Percentiles rank a stretch among this genome's conserved stretches.
These are phyloP conservation scores for Macrostomum lignano DNA, from an alignment of 1,140 invertebrate genomes.

Conservation along the genomic window DNA sequence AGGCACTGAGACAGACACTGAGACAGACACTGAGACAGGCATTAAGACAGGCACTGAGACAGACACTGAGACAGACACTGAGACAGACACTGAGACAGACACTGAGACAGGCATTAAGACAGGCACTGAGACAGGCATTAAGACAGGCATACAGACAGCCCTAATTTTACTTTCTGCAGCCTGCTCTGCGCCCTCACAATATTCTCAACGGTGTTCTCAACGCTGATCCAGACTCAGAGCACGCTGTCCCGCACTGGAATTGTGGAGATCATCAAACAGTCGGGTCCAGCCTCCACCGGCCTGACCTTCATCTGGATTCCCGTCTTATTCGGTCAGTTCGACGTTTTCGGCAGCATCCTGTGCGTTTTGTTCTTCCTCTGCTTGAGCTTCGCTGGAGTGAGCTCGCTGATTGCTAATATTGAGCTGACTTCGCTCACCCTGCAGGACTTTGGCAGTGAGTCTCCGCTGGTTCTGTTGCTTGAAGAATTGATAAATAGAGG, in stretches of 20 bases:
- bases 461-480: constrained; percentile 7
- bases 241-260: constrained; percentile 10
- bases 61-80: too few species aligned
- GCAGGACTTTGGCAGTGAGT: constrained; percentile 12
- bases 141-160: too few species aligned
- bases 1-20: too few species aligned
- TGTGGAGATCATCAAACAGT: constrained; percentile 12
- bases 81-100: too few species aligned
- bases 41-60: too few species aligned
- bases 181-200: constrained; percentile 13
- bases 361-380: constrained; percentile 14
- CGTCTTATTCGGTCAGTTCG: constrained; percentile 14
- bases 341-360: constrained; percentile 12
- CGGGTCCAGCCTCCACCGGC: constrained; percentile 13
- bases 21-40: too few species aligned
- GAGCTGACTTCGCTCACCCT: constrained; percentile 14
- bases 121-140: too few species aligned
- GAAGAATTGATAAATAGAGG: neutral
- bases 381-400: constrained; percentile 13
- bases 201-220: constrained; percentile 13
- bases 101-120: too few species aligned
- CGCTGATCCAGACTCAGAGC: constrained; percentile 7
- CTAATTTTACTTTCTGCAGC: too few species aligned
- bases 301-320: constrained; percentile 22
- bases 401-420: constrained; percentile 14